Evolutionary conservation across 2,797 vertebrate species (phyloP), one percentile per base, ranked within the genome.

Genomic region (Enteromius treurensis): DNA sequence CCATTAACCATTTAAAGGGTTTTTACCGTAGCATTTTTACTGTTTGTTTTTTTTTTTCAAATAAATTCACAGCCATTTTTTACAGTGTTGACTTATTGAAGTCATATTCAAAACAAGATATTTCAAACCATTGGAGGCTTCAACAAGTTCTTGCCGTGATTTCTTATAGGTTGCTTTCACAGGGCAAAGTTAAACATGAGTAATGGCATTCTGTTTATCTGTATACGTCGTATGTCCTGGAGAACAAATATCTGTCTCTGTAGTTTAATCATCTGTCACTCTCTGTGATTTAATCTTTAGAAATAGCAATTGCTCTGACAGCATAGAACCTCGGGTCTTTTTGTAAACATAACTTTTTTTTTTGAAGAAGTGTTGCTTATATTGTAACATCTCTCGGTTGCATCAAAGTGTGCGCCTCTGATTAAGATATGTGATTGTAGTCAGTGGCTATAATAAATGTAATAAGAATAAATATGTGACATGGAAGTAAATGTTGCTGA

Each of bases 231-330:
- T 8, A 83, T 83, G 74, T 83, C 81, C 81, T 60, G 74, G 65
- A 83, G 74, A 69, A 77, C 19, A 83, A 77, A 83, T 83, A 77
- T 77, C 65, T 49, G 74, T 83, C 74, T 55, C 34, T 70, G 62
- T 29, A 11, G 11, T 77, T 83, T 70, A 60, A 77, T 77, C 51
- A 77, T 83, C 81, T 69, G 81, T 77, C 81, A 69, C 47, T 77
- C 49, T 58, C 37, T 29, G 47, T 42, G 80, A 76, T 76, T 45
- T 77, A 32, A 77, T 68, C 26, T 45, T 58, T 68, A 69, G 53
- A 77, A 83, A 83, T 60, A 32, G 65, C 17, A 70, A 77, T 69
- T 23, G 19, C 51, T 69, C 64, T 83, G 74, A 77, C 81, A 83
- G 65, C 1, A 19, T n/a, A 77, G 49, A 13, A 69, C 73, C 65